These are phyloP conservation scores for Cataglyphis rosenhaueri DNA, from an alignment of 2,888 invertebrate genomes.

Conservation along the genomic window DNA sequence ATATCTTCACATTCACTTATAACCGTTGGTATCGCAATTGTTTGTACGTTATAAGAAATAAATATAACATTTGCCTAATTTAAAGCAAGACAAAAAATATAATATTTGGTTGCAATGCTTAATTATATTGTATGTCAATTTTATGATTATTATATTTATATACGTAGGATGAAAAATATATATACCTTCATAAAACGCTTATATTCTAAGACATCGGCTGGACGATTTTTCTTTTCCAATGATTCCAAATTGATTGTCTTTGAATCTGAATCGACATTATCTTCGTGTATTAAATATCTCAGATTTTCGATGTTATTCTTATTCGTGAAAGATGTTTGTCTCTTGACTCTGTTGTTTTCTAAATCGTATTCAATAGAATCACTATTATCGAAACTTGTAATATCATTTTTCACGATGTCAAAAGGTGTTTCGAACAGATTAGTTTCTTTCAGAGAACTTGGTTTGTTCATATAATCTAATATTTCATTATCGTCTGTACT, in stretches of 20 bases:
- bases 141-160: not conserved
- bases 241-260: constrained; percentile 78
- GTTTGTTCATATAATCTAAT: constrained; percentile 16
- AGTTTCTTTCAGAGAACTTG: constrained; percentile 3
- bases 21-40: not conserved
- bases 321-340: constrained; percentile 56
- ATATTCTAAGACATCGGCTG: constrained; percentile 80
- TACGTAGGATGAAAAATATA: not conserved
- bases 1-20: not conserved
- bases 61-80: too few species aligned
- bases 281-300: constrained; percentile 66
- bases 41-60: not conserved
- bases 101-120: not conserved
- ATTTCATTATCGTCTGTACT: constrained; percentile 72
- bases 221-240: constrained; percentile 78
- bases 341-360: constrained; percentile 54
- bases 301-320: constrained; percentile 57
- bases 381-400: constrained; percentile 3
- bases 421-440: constrained; percentile 31
- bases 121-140: not conserved
- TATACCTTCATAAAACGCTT: constrained; percentile 78
- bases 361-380: constrained; percentile 21
- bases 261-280: constrained; percentile 66
- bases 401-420: constrained; percentile 55
- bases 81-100: too few species aligned